Evolutionary conservation across 2,888 invertebrate genomes (phyloP).

Genomic region (Cerastis leucographa): DNA sequence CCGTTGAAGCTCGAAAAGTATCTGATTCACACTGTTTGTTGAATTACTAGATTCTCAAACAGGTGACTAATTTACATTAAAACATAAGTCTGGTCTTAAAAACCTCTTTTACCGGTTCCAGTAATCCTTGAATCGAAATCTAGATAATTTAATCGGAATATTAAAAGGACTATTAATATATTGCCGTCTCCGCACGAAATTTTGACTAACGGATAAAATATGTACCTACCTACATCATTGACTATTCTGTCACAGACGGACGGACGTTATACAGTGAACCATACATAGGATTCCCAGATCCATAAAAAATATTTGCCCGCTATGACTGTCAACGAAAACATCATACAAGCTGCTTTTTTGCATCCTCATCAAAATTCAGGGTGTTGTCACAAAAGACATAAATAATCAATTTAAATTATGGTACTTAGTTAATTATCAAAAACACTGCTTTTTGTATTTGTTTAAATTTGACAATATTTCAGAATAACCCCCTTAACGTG

Average conservation of each 20-base stretch:
- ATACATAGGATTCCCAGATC: background rate
- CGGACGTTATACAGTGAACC: background rate
- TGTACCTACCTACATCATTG: background rate
- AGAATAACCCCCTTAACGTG: too few species aligned
- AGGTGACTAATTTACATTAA: constrained; percentile 1
- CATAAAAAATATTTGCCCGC: too few species aligned
- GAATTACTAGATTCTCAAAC: background rate
- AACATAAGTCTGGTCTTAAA: constrained; percentile 9
- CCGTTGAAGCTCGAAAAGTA: background rate
- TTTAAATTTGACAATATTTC: too few species aligned
- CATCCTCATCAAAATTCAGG: too few species aligned
- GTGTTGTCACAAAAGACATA: too few species aligned
- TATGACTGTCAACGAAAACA: too few species aligned
- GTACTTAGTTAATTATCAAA: too few species aligned
- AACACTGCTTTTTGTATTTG: too few species aligned
- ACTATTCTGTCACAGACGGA: background rate
- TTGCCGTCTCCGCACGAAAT: background rate
- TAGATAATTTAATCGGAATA: background rate
- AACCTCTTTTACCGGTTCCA: constrained; percentile 13
- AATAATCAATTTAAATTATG: too few species aligned
- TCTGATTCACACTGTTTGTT: background rate
- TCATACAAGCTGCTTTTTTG: too few species aligned
- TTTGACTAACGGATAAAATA: background rate
- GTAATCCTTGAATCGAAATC: background rate
- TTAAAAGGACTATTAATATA: background rate